These are phyloP conservation scores for Cyrtonyx montezumae DNA, from an alignment of 2,113 vertebrate genomes.

Conservation along the genomic window DNA sequence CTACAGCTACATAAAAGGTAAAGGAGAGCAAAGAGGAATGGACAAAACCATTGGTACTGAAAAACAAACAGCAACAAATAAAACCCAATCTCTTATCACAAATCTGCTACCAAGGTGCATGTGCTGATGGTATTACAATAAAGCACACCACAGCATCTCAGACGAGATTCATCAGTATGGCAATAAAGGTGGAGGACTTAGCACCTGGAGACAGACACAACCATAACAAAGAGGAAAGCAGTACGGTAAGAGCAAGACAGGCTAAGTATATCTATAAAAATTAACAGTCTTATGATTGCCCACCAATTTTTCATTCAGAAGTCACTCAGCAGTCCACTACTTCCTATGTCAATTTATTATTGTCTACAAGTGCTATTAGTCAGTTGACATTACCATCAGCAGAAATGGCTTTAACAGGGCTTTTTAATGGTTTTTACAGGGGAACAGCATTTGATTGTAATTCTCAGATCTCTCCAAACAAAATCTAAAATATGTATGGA, in stretches of 20 bases:
- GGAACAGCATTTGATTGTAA: neutral
- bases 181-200: neutral
- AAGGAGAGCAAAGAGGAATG: neutral
- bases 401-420: neutral
- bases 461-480: neutral
- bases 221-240: neutral
- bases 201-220: neutral
- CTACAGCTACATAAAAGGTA: fast-evolving
- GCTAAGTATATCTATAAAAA: neutral
- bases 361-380: neutral
- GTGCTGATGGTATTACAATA: neutral
- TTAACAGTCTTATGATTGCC: neutral
- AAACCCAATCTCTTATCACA: neutral
- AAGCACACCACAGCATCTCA: fast-evolving
- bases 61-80: too few relatives aligned
- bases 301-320: neutral
- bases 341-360: neutral
- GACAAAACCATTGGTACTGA: neutral
- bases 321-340: neutral
- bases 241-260: neutral
- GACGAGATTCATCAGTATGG: neutral
- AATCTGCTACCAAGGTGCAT: neutral
- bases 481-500: neutral
- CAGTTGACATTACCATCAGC: neutral
- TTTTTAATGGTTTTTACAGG: neutral